Evolutionary conservation across 35 echinoderm and acorn worm genomes (phyloP), one percentile per base, ranked within the genome.

Genomic region (Heliocidaris tuberculata): DNA sequence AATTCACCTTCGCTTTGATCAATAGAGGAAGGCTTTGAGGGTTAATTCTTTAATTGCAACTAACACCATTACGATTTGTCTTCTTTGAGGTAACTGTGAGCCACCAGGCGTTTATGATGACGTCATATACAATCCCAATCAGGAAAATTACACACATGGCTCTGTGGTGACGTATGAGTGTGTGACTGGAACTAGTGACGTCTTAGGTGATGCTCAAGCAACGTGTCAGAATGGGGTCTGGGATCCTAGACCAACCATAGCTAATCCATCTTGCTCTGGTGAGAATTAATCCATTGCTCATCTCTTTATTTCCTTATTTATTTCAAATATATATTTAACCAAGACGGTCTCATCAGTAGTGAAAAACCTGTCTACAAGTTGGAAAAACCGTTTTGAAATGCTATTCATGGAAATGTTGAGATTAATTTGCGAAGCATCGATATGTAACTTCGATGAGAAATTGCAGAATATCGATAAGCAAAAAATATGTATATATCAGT

Each of bases 251-350:
- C 47, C 91, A 93, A 49, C 50, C 48, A 6, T 31, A 30, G 91
- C n/a, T 50, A 50, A 49, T 59, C 91, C 91, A 31, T 93, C 91
- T 27, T 93, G 91, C 30, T 49, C 91, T 52, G 91, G 91, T 93
- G 16, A 93, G 48, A 47, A 24, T n/a, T 30, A 32, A 86, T 56
- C 10, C 85, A 86, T 86, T 86, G 6, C 70, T 85, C n/a, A 2
- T 85, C 4, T 85, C 70, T 29, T 85, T 85, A 29, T 19, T 29
- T 1, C 1, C 15, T 85, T 29, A 85, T 85, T 42, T 42, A 42
- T 42, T 42, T 42, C 35, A 42, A 42, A 42, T 42, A 42, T 42
- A 42, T 42, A 42, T 42, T 42, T 42, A 42, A 42, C 3, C 35
- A 42, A 3, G 1, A 3, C 35, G 0, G 35, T 42, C 35, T 42